Evolutionary conservation across 30 jellyfish, hydroid and myxozoan species (phyloP).

Genomic region (Chrysaora quinquecirrha): DNA sequence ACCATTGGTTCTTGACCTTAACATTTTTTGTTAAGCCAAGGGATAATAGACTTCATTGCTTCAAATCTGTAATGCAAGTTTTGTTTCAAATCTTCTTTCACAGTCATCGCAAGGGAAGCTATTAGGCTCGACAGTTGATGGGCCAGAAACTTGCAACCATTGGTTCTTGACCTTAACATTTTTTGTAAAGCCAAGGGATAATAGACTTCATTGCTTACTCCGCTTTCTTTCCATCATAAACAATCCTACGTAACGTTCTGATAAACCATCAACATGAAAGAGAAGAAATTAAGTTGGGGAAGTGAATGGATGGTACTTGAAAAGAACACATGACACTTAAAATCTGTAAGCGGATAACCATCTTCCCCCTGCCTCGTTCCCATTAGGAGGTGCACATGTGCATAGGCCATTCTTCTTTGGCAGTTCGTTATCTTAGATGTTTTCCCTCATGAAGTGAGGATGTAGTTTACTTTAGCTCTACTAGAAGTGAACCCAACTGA

Average conservation of each 20-base stretch:
- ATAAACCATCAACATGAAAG: neutral
- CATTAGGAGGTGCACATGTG: too few species aligned
- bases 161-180: neutral
- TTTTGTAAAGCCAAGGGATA: too few species aligned
- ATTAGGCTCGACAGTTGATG: neutral
- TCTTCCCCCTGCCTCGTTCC: too few species aligned
- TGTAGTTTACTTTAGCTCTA: too few species aligned
- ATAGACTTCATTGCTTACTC: neutral
- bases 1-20: neutral
- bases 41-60: too few species aligned
- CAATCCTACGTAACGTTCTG: neutral
- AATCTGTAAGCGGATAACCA: too few species aligned
- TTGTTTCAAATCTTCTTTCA: neutral
- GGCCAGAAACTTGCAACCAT: neutral
- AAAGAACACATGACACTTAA: too few species aligned
- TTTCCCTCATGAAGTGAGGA: too few species aligned
- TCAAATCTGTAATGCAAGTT: neutral
- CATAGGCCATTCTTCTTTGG: too few species aligned
- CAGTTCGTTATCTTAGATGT: too few species aligned
- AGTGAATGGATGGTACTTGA: neutral
- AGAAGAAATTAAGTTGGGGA: neutral
- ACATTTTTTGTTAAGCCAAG: neutral
- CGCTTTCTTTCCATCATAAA: neutral
- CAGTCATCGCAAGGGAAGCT: neutral
- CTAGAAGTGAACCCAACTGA: too few species aligned